phyloP scores from a whole-genome alignment of 2,888 invertebrate genomes.

The Acrobasis repandana region DNA sequence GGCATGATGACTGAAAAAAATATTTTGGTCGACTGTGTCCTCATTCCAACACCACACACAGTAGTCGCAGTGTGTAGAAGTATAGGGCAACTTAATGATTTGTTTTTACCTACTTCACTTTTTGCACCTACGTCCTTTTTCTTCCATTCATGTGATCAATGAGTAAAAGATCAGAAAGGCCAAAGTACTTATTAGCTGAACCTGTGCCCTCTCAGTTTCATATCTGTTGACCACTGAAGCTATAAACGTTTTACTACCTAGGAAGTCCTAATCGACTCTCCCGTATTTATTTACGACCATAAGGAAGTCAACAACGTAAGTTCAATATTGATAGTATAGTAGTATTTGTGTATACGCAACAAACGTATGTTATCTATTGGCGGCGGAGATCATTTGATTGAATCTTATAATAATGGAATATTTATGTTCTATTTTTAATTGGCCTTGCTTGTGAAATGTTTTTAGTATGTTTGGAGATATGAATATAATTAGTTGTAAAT shows the following conservation, averaged over 20 bases:
- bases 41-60: no score
- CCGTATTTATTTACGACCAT: background rate
- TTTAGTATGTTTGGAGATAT: background rate
- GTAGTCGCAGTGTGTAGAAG: no score
- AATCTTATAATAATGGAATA: slow-evolving; percentile 19
- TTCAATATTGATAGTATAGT: background rate
- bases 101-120: no score
- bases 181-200: no score
- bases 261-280: background rate
- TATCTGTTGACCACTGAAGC: no score
- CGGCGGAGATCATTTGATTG: background rate
- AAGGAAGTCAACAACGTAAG: background rate
- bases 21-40: no score
- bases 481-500: background rate
- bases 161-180: no score
- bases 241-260: background rate
- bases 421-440: slow-evolving; percentile 16
- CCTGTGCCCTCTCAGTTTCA: no score
- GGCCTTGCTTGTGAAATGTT: background rate
- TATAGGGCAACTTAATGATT: no score
- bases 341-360: background rate
- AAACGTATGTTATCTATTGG: slow-evolving; percentile 1
- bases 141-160: no score
- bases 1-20: no score
- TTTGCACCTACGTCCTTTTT: no score